Base-by-base conservation (phyloP, 2,797 vertebrate genomes). In the Microchirus variegatus region DNA sequence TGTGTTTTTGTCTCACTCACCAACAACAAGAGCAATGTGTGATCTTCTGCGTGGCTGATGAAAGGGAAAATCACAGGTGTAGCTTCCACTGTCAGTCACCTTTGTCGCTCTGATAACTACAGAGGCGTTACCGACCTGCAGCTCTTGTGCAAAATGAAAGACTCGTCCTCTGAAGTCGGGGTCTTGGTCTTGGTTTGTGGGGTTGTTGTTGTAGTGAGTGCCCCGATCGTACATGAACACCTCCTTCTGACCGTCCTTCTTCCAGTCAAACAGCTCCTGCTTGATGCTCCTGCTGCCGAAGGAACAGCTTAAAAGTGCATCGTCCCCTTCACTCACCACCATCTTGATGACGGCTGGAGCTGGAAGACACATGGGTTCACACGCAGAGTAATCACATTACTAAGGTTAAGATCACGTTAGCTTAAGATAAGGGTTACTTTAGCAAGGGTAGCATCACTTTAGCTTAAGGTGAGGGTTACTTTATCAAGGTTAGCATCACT, bases 131-230 rank as follows among this genome's bases (percentile, higher is more conserved):
- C 59, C 41, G 1, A 0, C 0, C 8, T 47, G 3, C 55, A 71
- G 55, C 2, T 59, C 0, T 0, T 64, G 15, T 10, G 2, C 2
- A 40, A 65, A 65, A 26, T 64, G 40, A 5, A 4, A 54, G 5
- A 71, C 61, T 0, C 67, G 52, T 4, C 46, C 59, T 38, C 0
- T 60, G 45, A 71, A 71, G n/a, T n/a, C n/a, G n/a, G n/a, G n/a
- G n/a, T 65, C 31, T 9, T 22, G 1, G 2, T 54, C 50, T 35
- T 64, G 67, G 42, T 22, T 37, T 3, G 2, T 1, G 5, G 3
- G 31, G 1, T 14, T 17, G 0, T 22, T 14, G 3, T 46, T 26
- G 35, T 40, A 40, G 9, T 35, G 2, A 0, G 0, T 0, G 9
- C 51, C 69, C 0, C 0, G 0, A 1, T 56, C 11, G 44, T 54